Base-by-base conservation (phyloP, 2,797 vertebrate species). In the Danio choprae region DNA sequence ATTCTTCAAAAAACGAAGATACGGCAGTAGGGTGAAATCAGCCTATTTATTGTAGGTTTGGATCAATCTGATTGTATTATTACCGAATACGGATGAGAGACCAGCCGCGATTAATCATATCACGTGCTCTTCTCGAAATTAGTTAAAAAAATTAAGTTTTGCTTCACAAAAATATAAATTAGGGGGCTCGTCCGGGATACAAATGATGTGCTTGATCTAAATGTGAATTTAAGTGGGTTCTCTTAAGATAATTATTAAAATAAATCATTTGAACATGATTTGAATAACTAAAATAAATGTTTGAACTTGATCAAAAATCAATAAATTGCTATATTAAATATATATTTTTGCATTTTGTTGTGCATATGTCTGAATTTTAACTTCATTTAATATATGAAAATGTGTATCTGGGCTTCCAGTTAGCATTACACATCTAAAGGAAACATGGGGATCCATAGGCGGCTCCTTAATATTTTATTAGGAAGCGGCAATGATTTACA, bases 381-480 rank as follows among this genome's bases (percentile, higher is more conserved):
- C 38, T 65, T 10, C 3, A 44, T 46, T 18, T 56, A 10, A 77
- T 56, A 65, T 43, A 36, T 36, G 15, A 36, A 18, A 43, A 55
- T 55, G 40, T 11, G 40, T 55, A 15, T 55, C 51, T 56, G 74
- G 50, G 46, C 20, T 67, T 65, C 29, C 56, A 62, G 72, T 11
- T 5, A 8, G 43, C 5, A 9, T 7, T 4, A 0, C 16, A 20
- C 44, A 74, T 74, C 16, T 40, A 50, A 74, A 38, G 11, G 10
- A 10, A 83, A 58, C 56, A 22, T 20, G 12, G 18, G 13, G 16
- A 20, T 36, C 43, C 16, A 22, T 74, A 40, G 36, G 56, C 22
- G 43, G 50, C 36, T 71, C 41, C 71, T 80, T 65, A 65, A 68
- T 56, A 36, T 76, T 46, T 69, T 15, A 69, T 70, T 58, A 72